Base-by-base conservation (phyloP, 53 echinoderm and acorn worm genomes). In the Henricia sp. region DNA sequence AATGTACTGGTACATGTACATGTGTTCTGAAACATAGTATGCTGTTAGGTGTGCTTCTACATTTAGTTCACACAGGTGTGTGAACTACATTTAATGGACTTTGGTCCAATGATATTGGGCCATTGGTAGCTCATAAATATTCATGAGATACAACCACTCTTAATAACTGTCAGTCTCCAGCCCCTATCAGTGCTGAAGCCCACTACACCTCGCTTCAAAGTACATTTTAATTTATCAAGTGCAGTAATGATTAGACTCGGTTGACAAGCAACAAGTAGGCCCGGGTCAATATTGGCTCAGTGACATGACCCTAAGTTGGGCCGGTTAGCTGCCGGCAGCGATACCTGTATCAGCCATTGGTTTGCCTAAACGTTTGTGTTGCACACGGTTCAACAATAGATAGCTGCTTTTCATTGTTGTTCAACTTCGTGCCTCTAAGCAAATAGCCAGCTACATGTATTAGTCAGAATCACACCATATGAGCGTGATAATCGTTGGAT, bases 191-290 rank as follows among this genome's bases (percentile, higher is more conserved):
- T 30, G 62, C 29, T 60, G 24, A 60, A 32, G 23, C 60, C 37
- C 67, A 67, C 67, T 67, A 37, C 67, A 67, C 67, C 67, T 28
- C 23, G 67, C 67, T 28, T 67, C 67, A 67, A 67, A 67, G 67
- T 67, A 30, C 67, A 67, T 67, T 67, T 67, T 67, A 67, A 67
- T 67, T 67, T 67, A 67, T 67, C 67, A 67, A 67, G 67, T 67
- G 23, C 21, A 38, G 5, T 16, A 6, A 6, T 38, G 67, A 67
- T 67, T 67, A 37, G 67, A 38, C 27, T 17, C 32, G 4, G 32
- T 67, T 38, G 37, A 67, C 67, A 67, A 8, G 39, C 39, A 67
- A 67, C 20, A 30, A 67, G 67, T 28, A n/a, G 20, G 3, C n/a
- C 20, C 10, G 67, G 19, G 67, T 67, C 67, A 67, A 67, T 67